Conservation (phyloP, 2,113 vertebrate species). For the Upupa epops region DNA sequence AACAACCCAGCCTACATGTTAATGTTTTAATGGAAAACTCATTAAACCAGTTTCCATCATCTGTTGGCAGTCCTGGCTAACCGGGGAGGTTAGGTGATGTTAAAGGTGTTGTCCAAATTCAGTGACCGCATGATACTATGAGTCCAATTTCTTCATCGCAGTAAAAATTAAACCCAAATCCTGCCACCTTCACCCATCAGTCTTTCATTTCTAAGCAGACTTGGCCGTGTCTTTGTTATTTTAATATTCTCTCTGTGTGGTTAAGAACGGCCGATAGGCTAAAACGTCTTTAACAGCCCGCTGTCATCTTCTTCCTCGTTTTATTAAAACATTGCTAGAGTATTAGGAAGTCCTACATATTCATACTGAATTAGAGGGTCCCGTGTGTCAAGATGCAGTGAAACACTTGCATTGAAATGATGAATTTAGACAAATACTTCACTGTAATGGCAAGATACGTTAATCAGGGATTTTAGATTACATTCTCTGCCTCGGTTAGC, state of each 20-base stretch:
- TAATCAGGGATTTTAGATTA: constrained; percentile 48
- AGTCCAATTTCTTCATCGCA: too few species aligned
- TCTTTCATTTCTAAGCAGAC: not conserved
- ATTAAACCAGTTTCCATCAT: too few species aligned
- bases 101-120: too few species aligned
- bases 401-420: not conserved
- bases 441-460: constrained; percentile 31
- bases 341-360: not conserved
- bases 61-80: too few species aligned
- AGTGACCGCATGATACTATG: too few species aligned
- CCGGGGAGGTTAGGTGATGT: too few species aligned
- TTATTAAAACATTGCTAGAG: not conserved
- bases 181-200: not conserved
- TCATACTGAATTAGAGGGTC: not conserved
- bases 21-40: not conserved
- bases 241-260: not conserved
- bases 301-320: not conserved
- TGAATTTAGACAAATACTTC: constrained; percentile 22
- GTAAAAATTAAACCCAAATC: not conserved
- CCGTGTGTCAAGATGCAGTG: not conserved
- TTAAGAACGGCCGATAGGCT: not conserved
- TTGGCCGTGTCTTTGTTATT: not conserved
- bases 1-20: not conserved
- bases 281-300: not conserved
- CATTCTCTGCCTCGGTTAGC: constrained; percentile 51